Percentiles rank a stretch among this genome's conserved stretches.
Conservation (phyloP, 2,797 vertebrate species). For the Hybognathus amarus region DNA sequence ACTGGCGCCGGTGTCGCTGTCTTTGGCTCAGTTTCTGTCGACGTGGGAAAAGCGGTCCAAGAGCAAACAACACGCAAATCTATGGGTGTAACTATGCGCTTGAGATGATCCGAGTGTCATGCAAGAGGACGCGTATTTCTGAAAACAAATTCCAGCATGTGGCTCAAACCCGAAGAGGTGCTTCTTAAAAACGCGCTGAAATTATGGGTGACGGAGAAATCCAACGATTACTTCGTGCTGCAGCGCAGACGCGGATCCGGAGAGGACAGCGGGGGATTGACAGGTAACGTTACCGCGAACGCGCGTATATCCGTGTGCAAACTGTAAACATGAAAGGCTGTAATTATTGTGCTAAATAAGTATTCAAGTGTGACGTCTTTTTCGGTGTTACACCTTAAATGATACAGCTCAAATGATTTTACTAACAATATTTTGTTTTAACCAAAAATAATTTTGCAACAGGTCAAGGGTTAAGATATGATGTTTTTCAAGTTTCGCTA, state of each 20-base stretch:
- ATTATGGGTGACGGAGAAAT: conserved; percentile 92
- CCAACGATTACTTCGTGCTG: conserved; percentile 93
- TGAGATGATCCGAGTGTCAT: conserved; percentile 69
- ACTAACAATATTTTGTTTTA: background rate
- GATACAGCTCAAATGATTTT: background rate
- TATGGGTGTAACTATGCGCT: conserved; percentile 69
- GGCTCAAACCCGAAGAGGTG: conserved; percentile 96
- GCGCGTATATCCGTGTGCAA: conserved; percentile 32
- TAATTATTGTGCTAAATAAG: background rate
- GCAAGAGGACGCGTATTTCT: conserved; percentile 57
- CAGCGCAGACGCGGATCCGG: conserved; percentile 91
- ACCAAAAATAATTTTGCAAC: background rate
- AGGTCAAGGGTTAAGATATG: background rate
- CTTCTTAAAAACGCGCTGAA: conserved; percentile 95
- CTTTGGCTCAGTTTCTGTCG: conserved; percentile 76
- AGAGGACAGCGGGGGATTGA: conserved; percentile 90
- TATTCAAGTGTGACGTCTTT: background rate
- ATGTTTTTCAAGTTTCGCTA: background rate
- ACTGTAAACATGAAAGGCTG: background rate
- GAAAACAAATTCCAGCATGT: conserved; percentile 79
- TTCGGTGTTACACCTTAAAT: background rate
- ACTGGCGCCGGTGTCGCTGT: conserved; percentile 57
- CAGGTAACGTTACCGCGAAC: conserved; percentile 77
- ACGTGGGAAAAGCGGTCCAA: conserved; percentile 79
- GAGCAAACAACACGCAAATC: conserved; percentile 75